A percentile compares a stretch with the other conserved stretches of the same genome.
Evolutionary conservation across 2,888 invertebrate species (phyloP).

Genomic region (Spilosoma lubricipeda): DNA sequence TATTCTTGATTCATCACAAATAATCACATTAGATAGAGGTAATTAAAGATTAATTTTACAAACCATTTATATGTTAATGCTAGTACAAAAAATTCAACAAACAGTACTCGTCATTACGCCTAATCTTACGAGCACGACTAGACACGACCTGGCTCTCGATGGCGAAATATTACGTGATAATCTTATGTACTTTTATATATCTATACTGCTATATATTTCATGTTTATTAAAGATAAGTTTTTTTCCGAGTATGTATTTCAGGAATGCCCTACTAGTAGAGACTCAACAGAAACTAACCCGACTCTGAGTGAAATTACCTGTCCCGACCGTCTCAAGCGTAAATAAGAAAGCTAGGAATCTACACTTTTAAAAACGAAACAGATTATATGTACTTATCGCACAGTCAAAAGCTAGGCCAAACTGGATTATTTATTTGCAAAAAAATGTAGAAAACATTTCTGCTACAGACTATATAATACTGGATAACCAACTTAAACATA

Average conservation of each 20-base stretch:
- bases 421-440: background rate
- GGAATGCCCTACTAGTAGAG: no score
- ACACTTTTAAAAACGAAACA: background rate
- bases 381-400: background rate
- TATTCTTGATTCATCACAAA: constrained; percentile 51
- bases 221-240: no score
- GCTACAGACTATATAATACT: background rate
- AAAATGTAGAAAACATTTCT: background rate
- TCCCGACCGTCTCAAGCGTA: no score
- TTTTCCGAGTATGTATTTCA: no score
- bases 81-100: background rate
- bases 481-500: background rate
- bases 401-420: background rate
- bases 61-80: background rate
- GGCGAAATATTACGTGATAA: no score
- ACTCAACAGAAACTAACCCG: background rate
- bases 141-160: background rate
- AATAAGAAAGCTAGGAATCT: background rate
- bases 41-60: background rate
- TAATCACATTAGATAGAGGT: constrained; percentile 33
- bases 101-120: background rate
- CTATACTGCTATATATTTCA: no score
- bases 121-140: background rate
- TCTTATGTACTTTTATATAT: no score
- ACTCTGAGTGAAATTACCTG: background rate